A percentile compares a stretch with the other conserved stretches of the same genome.
Evolutionary conservation across 1,140 invertebrate genomes (phyloP).

Genomic region (Maconellicoccus hirsutus): DNA sequence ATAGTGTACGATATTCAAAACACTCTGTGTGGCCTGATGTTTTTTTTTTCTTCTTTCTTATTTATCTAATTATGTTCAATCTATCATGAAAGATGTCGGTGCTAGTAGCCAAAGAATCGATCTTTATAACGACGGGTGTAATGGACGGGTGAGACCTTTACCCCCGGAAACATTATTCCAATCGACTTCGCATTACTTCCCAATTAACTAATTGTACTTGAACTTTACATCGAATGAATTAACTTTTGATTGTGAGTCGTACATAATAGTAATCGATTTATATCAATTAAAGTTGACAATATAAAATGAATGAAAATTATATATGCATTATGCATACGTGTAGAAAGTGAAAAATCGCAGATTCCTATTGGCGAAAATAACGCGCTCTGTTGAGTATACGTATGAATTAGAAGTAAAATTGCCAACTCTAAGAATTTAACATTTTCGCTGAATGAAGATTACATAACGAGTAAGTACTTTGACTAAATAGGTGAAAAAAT

Average conservation of each 20-base stretch:
- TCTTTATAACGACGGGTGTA: neutral
- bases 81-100: constrained; percentile 3
- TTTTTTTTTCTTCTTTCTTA: neutral
- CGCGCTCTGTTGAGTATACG: too few relatives aligned
- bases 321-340: too few relatives aligned
- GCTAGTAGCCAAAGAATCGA: neutral
- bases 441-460: too few relatives aligned
- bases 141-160: neutral
- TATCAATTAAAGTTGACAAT: neutral
- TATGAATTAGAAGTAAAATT: too few relatives aligned
- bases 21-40: neutral
- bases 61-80: constrained; percentile 2
- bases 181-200: neutral
- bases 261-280: neutral
- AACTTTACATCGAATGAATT: neutral
- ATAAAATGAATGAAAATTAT: neutral
- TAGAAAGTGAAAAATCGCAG: too few relatives aligned
- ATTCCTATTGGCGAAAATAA: too few relatives aligned
- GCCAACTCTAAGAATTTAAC: too few relatives aligned
- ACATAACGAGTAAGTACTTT: too few relatives aligned
- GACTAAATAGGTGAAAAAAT: too few relatives aligned
- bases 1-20: neutral
- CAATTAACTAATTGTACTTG: constrained; percentile 5
- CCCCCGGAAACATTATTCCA: neutral
- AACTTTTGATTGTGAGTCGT: neutral